Percentiles rank a stretch among this genome's conserved stretches.
These are phyloP conservation scores for Crambe crambe DNA, from an alignment of 37 sponge, comb jelly and placozoan species.

Conservation along the genomic window DNA sequence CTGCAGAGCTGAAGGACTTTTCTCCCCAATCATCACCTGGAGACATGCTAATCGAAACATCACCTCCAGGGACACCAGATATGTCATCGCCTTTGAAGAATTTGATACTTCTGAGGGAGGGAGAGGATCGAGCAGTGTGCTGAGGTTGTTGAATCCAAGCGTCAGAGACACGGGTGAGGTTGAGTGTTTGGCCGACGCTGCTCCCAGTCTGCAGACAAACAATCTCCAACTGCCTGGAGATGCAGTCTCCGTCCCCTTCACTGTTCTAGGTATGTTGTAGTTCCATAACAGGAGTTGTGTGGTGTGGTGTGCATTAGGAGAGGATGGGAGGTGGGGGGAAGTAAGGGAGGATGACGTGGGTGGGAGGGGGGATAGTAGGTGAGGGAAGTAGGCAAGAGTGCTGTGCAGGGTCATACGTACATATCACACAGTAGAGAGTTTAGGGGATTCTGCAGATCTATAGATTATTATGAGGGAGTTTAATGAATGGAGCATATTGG, in stretches of 20 bases:
- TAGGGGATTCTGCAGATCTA: no score
- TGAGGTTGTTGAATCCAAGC: neutral
- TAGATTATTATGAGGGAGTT: no score
- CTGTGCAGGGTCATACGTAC: no score
- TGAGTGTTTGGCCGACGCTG: neutral
- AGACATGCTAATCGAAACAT: neutral
- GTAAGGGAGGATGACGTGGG: no score
- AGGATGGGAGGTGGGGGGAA: no score
- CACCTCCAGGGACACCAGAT: neutral
- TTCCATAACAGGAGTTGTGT: no score
- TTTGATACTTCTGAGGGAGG: neutral
- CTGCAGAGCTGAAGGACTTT: neutral
- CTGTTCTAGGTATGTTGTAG: neutral
- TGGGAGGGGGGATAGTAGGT: no score
- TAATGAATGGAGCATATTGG: no score
- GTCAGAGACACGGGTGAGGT: neutral
- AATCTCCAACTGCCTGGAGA: neutral
- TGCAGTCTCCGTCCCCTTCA: neutral
- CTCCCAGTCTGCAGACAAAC: neutral
- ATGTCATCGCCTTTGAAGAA: neutral
- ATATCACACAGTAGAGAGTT: no score
- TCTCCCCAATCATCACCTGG: conserved; percentile 9
- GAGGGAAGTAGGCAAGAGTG: no score
- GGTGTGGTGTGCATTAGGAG: no score
- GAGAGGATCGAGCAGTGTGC: neutral